These are phyloP conservation scores for Cephus pygmeus DNA, from an alignment of 2,888 invertebrate genomes.

Conservation along the genomic window DNA sequence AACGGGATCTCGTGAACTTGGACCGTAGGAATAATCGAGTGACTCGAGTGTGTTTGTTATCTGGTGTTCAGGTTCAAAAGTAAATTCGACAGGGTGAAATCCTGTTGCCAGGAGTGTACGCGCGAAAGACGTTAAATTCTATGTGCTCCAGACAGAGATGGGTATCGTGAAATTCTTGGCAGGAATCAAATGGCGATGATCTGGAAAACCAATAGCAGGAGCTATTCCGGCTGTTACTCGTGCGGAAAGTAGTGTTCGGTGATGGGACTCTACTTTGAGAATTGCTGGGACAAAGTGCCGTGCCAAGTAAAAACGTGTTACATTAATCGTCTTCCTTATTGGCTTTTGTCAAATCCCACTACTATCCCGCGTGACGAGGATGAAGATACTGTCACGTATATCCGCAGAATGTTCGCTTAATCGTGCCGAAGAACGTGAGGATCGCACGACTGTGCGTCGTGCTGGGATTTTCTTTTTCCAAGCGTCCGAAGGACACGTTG, in stretches of 20 bases:
- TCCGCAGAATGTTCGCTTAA: not conserved
- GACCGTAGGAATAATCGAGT: not conserved
- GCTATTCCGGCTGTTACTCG: not conserved
- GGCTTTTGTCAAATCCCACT: not conserved
- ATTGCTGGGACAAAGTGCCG: not conserved
- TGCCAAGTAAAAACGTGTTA: not conserved
- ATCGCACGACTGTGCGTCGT: not conserved
- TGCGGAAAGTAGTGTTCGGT: not conserved
- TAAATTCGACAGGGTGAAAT: not conserved
- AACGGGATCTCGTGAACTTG: not conserved
- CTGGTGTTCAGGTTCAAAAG: not conserved
- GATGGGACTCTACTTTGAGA: not conserved
- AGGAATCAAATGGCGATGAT: not conserved
- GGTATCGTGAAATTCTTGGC: not conserved
- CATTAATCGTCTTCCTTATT: not conserved
- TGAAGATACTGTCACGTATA: not conserved
- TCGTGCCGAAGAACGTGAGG: not conserved
- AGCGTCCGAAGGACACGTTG: not conserved
- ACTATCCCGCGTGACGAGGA: not conserved
- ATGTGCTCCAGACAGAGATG: not conserved
- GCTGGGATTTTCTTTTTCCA: not conserved
- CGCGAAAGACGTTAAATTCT: not conserved
- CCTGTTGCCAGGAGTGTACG: not conserved
- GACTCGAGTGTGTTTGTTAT: not conserved
- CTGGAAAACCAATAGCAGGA: not conserved